A percentile compares a stretch with the other conserved stretches of the same genome.
Evolutionary conservation across 2,113 vertebrate species (phyloP).

Genomic region (Ia io): DNA sequence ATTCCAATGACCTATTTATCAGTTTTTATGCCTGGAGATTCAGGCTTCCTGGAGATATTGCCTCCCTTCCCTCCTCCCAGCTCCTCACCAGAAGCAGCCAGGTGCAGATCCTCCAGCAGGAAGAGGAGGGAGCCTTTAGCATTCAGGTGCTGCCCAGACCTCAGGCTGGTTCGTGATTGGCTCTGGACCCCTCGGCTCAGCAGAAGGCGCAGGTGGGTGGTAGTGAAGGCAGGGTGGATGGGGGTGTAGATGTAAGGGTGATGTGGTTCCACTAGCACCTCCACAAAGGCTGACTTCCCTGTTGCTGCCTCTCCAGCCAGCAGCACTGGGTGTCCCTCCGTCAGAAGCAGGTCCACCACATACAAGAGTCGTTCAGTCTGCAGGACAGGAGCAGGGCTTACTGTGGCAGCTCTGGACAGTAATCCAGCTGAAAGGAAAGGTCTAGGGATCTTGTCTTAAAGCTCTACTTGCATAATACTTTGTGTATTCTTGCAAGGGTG

Average conservation of each 20-base stretch:
- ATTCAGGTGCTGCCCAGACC: not conserved
- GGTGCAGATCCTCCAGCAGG: slow-evolving; percentile 89
- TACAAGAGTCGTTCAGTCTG: slow-evolving; percentile 83
- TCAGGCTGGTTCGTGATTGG: not conserved
- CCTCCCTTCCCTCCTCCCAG: not conserved
- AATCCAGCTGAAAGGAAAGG: not conserved
- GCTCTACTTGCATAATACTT: not conserved
- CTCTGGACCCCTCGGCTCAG: slow-evolving; percentile 71
- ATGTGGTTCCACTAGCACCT: slow-evolving; percentile 77
- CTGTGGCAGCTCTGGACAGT: not conserved
- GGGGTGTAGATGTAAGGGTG: slow-evolving; percentile 72
- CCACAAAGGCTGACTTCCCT: slow-evolving; percentile 86
- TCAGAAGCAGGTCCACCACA: slow-evolving; percentile 83
- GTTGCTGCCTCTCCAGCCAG: slow-evolving; percentile 85
- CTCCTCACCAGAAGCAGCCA: slow-evolving; percentile 85
- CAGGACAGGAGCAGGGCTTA: slow-evolving; percentile 19
- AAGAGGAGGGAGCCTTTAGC: slow-evolving; percentile 72
- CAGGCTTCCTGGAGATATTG: not conserved
- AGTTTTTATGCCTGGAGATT: not conserved
- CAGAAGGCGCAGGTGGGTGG: slow-evolving; percentile 77
- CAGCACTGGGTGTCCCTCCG: slow-evolving; percentile 82
- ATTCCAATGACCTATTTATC: too few species aligned
- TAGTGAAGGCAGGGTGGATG: slow-evolving; percentile 73
- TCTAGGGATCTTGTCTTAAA: slow-evolving; percentile 5
- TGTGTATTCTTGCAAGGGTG: not conserved